These are phyloP conservation scores for Lithodes maja DNA, from an alignment of 2,888 invertebrate genomes.

Conservation along the genomic window DNA sequence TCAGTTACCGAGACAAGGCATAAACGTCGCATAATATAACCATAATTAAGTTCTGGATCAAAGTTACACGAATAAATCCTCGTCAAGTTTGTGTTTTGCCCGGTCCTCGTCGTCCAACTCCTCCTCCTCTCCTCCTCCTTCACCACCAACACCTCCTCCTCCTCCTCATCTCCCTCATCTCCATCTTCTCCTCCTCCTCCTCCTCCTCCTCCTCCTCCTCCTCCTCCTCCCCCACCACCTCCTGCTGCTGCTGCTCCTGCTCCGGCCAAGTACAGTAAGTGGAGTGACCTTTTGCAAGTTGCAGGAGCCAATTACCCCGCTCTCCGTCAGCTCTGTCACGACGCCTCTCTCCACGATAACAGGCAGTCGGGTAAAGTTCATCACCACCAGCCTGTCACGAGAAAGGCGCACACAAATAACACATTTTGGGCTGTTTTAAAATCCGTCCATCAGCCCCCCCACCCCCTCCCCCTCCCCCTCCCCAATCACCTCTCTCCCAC, in stretches of 20 bases:
- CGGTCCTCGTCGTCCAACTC: neutral
- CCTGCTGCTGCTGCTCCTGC: neutral
- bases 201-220: neutral
- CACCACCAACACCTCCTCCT: neutral
- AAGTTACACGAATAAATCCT: no score
- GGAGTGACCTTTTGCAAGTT: neutral
- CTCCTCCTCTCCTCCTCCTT: neutral
- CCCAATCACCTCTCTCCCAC: no score
- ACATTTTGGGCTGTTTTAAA: neutral
- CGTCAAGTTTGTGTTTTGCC: neutral
- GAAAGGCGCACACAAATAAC: neutral
- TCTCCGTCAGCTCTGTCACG: neutral
- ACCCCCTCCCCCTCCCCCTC: neutral
- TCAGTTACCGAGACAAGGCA: no score
- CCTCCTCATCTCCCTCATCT: neutral
- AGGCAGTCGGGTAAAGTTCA: neutral
- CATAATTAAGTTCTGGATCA: no score
- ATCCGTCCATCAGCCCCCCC: neutral
- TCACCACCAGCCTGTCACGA: neutral
- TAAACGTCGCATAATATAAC: no score
- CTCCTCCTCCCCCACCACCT: neutral
- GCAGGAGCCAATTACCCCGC: neutral
- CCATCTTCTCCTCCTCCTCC: neutral
- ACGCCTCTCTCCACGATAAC: neutral
- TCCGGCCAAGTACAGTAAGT: neutral